Evolutionary conservation across 2,113 vertebrate genomes (phyloP), one percentile per base, ranked within the genome.

Genomic region (Rhadina sibilatrix): DNA sequence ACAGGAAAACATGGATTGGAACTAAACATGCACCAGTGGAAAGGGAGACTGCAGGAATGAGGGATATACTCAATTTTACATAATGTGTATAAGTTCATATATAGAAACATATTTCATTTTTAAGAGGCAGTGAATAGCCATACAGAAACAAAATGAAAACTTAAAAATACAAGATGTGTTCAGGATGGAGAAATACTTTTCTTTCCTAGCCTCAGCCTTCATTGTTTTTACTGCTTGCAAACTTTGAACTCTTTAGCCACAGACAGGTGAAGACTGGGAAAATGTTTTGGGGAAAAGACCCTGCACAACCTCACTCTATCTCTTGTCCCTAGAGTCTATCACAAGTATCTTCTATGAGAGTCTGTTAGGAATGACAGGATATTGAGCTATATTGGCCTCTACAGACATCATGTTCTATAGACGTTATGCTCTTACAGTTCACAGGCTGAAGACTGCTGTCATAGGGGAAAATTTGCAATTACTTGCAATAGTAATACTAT

Each of bases 371-470:
- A 75, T 5, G 2, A 57, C 38, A 59, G 24, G 16, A 50, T 57
- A 54, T 27, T 70, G 56, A 93, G 30, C 35, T 78, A 8, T 7
- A 21, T 4, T n/a, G n/a, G n/a, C n/a, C n/a, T n/a, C 37, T 74
- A 81, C 19, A 53, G 10, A 53, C 0, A 1, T 24, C 59, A 19
- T 4, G 4, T 52, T 82, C 31, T 77, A 53, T 13, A 57, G 9
- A 33, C 0, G 0, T 25, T 14, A 81, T 2, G 4, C 40, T 84
- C 50, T 72, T 70, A 42, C 15, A 53, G 52, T 47, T 91, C 18
- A 30, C 37, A 47, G 27, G 35, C 27, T 60, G 15, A 40, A 92
- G 27, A 33, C 18, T 54, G 23, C 19, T 56, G 33, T 17, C 42
- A 25, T 1, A 61, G 15, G 15, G 12, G 15, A 53, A 91, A 75